Evolutionary conservation across 2,888 invertebrate genomes (phyloP), one percentile per base, ranked within the genome.

Genomic region (Rutpela maculata): DNA sequence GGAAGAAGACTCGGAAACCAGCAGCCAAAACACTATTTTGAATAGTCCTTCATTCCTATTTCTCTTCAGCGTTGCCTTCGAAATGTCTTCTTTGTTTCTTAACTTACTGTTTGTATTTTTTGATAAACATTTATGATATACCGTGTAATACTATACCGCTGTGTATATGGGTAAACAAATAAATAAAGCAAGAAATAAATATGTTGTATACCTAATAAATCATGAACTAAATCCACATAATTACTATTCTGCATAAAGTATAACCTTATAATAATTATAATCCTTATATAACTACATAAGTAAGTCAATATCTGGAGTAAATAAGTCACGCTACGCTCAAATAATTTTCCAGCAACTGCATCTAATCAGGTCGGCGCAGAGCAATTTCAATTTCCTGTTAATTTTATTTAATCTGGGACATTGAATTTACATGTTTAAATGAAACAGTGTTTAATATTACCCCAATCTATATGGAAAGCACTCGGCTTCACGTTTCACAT

Each of bases 341-440:
- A 50, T n/a, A 15, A 50, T n/a, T 59, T 59, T 22, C 59, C 12
- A 59, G 22, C 22, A 59, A 59, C 59, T 59, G 59, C 19, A 63
- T 22, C 74, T 75, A 80, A 80, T 80, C 74, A 80, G 74, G 76
- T 71, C 72, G 57, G 62, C 63, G 63, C 63, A 70, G 60, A 78
- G 76, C 76, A 71, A 72, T 78, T 75, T 76, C 80, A 77, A 80
- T 80, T 80, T 80, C 80, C 80, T 67, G 78, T 76, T 80, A 78
- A 80, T 78, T 80, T 80, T 74, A 68, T 56, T 66, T 76, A 76
- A 80, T 78, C 80, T 72, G 43, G 74, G 60, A 60, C 74, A 59
- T 38, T 70, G 26, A 65, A 76, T 76, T 72, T 72, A 66, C 72
- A 76, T 76, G 67, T 31, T 63, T 31, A 63, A 63, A 63, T 35